Evolutionary conservation across 2,888 invertebrate genomes (phyloP).

Genomic region (Papilio demoleus): DNA sequence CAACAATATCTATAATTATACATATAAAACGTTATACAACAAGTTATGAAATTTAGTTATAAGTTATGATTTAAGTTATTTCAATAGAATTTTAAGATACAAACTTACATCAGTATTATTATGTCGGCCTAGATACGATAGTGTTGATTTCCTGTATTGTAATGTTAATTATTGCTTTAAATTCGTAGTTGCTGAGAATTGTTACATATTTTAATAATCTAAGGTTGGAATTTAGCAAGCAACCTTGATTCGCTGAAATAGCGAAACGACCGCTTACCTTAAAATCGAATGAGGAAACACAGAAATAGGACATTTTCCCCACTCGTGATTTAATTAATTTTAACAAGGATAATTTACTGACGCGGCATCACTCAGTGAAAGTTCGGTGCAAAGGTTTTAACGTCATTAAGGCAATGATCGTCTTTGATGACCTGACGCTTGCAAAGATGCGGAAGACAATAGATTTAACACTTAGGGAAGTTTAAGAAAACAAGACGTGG

Average conservation of each 20-base stretch:
- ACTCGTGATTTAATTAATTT: too few species aligned
- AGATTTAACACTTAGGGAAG: too few species aligned
- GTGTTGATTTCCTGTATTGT: conserved; percentile 13
- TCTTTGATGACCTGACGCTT: not conserved
- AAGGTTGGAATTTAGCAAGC: too few species aligned
- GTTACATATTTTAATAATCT: too few species aligned
- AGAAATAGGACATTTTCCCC: too few species aligned
- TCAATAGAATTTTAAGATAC: not conserved
- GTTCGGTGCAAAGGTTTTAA: conserved; percentile 27
- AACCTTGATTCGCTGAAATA: too few species aligned
- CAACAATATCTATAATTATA: conserved; percentile 10
- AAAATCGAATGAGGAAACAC: too few species aligned
- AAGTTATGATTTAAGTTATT: not conserved
- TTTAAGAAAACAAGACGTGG: too few species aligned
- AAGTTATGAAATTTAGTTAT: not conserved
- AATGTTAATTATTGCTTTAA: conserved; percentile 1
- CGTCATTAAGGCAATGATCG: conserved; percentile 14
- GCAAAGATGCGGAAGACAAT: not conserved
- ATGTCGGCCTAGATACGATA: conserved; percentile 12
- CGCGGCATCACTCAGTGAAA: conserved; percentile 15
- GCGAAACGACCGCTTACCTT: too few species aligned
- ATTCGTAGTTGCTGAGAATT: too few species aligned
- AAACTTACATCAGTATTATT: conserved; percentile 16
- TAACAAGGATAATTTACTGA: too few species aligned
- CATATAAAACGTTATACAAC: conserved; percentile 1